phyloP scores from a whole-genome alignment of 2,797 vertebrate genomes.

The Bovichtus diacanthus region DNA sequence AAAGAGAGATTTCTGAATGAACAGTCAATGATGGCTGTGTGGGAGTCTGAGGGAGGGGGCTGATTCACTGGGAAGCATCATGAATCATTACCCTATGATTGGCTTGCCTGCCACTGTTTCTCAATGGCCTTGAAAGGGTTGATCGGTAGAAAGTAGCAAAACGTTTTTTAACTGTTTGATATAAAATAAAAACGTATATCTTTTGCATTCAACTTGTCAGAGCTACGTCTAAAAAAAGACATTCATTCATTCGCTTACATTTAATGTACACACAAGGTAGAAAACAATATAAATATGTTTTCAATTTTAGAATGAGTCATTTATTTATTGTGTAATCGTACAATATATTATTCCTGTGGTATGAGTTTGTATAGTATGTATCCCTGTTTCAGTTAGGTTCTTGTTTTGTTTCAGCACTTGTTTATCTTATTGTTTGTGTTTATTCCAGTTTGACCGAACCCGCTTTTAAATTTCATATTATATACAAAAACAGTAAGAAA shows the following conservation, averaged over 20 bases:
- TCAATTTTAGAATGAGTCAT: not conserved
- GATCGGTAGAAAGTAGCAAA: not conserved
- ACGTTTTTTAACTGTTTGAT: not conserved
- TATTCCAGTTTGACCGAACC: not conserved
- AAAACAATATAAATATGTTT: too few species aligned
- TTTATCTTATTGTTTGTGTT: not conserved
- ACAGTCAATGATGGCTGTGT: slow-evolving; percentile 32
- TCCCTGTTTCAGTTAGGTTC: not conserved
- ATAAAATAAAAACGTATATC: too few species aligned
- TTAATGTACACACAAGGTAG: not conserved
- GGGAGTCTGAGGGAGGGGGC: slow-evolving; percentile 36
- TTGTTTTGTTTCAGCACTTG: not conserved
- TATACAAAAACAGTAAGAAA: not conserved
- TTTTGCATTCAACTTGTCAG: not conserved
- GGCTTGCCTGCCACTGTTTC: slow-evolving; percentile 1
- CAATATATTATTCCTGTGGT: not conserved
- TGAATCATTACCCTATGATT: slow-evolving; percentile 52
- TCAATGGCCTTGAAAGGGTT: slow-evolving; percentile 22
- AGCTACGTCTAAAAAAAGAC: not conserved
- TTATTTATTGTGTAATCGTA: not conserved
- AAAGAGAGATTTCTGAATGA: slow-evolving; percentile 60
- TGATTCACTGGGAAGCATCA: slow-evolving; percentile 39
- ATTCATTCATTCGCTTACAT: not conserved
- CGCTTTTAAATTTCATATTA: not conserved
- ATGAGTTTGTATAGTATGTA: not conserved